Evolutionary conservation across 2,113 vertebrate genomes (phyloP), one percentile per base, ranked within the genome.

Genomic region (Gallinago undulata): DNA sequence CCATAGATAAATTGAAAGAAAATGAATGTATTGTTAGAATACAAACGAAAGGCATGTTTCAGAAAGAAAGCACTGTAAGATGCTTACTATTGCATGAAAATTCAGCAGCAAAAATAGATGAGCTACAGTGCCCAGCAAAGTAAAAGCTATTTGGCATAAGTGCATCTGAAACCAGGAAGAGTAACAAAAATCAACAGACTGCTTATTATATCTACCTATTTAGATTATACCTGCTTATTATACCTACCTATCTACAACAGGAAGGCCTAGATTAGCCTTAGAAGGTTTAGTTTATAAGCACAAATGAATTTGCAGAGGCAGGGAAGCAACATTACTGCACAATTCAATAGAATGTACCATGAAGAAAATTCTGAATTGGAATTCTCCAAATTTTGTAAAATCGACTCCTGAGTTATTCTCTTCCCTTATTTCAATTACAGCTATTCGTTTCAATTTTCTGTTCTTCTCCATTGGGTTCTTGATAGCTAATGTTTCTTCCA

Each of bases 31-130:
- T 66, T 73, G 63, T 69, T 82, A 91, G 78, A 94, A 51, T 37
- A 60, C 74, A 94, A 93, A 91, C 13, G 77, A 91, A 82, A 91
- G 53, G 15, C 1, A 0, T 47, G 57, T 77, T 91, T 91, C 84
- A 93, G 78, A 74, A 82, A 96, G 75, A 55, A 90, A 93, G 82
- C 59, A 69, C 41, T 80, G 1, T 39, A 70, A 91, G 27, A 64
- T 47, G 50, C 75, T 91, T 93, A 90, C 78, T 63, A 77, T 27
- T 79, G 80, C 78, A 90, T 43, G 79, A 91, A 93, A 90, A 74
- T 31, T 80, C 78, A 94, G 83, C 45, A 85, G 62, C 45, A 80
- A 77, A 91, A 67, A 18, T 33, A 94, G 45, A 96, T 67, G 31
- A 88, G 47, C 67, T 62, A 41, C 22, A 93, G n/a, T 33, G n/a